phyloP scores from a whole-genome alignment of 37 sponge, comb jelly and placozoan species.

The Cliona cf. orientalis region DNA sequence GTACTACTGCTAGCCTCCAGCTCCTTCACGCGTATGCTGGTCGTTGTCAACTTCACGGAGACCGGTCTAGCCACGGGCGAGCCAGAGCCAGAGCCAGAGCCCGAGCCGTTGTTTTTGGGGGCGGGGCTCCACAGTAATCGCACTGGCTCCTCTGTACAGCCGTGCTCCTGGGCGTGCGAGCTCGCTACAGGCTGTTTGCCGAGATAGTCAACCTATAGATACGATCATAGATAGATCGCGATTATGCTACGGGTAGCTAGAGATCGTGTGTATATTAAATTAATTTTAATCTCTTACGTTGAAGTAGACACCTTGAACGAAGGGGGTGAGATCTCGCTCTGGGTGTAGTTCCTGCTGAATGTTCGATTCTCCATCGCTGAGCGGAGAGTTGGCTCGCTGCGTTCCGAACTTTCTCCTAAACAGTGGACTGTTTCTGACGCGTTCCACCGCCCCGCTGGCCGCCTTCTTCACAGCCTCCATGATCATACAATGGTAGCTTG shows the following conservation, averaged over 20 bases:
- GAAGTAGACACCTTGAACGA: constrained; percentile 84
- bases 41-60: constrained; percentile 63
- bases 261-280: not conserved
- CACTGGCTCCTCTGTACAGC: constrained; percentile 68
- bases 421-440: constrained; percentile 78
- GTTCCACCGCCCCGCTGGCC: constrained; percentile 63
- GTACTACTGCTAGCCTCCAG: not conserved
- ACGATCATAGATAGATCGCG: not conserved
- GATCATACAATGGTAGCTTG: not conserved
- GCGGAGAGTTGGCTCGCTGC: not conserved
- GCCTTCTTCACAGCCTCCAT: constrained; percentile 84
- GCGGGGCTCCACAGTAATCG: constrained; percentile 25
- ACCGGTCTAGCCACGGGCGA: constrained; percentile 5
- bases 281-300: constrained; percentile 24
- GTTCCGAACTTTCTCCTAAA: constrained; percentile 73
- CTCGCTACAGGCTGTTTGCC: constrained; percentile 52
- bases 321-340: constrained; percentile 79
- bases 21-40: constrained; percentile 68
- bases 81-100: not conserved
- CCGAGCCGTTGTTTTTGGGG: not conserved
- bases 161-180: constrained; percentile 63
- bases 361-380: not conserved
- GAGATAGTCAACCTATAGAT: constrained; percentile 48
- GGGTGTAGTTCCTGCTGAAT: constrained; percentile 33
- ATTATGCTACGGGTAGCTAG: too few relatives aligned